Conservation (phyloP, 2,113 vertebrate genomes). For the Enhydra lutris region DNA sequence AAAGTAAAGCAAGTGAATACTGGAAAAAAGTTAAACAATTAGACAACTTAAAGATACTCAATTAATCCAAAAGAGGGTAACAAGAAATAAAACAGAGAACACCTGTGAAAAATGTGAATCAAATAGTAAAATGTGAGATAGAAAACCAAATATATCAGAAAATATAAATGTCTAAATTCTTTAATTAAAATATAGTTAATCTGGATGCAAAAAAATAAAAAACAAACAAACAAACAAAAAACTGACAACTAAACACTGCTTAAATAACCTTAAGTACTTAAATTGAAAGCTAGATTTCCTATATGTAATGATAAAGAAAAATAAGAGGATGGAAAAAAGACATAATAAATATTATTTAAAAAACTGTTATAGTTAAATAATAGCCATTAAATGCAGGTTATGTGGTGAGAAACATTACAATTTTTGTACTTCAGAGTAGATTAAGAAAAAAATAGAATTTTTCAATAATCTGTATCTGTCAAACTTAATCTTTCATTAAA, state of each 20-base stretch:
- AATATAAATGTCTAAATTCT: conserved; percentile 5
- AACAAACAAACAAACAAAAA: neutral
- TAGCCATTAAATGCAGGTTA: neutral
- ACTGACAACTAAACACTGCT: neutral
- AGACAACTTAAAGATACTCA: neutral
- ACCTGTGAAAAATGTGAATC: neutral
- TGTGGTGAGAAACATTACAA: neutral
- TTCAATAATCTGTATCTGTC: neutral
- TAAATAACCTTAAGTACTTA: neutral
- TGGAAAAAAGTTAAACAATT: neutral
- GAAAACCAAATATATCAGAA: neutral
- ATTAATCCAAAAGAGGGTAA: neutral
- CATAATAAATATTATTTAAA: neutral
- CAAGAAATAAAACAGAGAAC: neutral
- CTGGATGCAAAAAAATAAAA: neutral
- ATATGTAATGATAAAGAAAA: neutral
- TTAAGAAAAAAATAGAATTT: neutral
- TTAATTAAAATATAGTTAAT: neutral
- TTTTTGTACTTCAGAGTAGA: neutral
- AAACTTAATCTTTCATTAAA: neutral
- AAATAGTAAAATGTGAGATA: neutral
- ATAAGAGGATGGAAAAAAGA: neutral
- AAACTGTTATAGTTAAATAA: neutral
- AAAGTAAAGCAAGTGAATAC: neutral
- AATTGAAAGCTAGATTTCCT: neutral